phyloP scores from a whole-genome alignment of 2,113 vertebrate species.

The Daphoenositta chrysoptera region DNA sequence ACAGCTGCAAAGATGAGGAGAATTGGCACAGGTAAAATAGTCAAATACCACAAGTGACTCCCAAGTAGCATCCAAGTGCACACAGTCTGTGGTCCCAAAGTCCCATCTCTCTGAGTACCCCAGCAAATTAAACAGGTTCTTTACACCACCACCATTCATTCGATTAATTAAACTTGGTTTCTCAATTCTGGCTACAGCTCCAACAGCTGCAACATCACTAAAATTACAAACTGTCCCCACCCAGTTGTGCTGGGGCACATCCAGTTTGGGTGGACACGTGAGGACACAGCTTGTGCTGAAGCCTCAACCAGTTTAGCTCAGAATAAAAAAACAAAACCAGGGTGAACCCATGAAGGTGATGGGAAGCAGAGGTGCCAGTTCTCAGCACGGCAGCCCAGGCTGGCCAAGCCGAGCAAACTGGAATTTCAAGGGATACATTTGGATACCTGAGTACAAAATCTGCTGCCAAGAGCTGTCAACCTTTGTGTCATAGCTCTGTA shows the following conservation, averaged over 20 bases:
- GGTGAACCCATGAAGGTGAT: fast-evolving
- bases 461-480: neutral
- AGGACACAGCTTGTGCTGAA: neutral
- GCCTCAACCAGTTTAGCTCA: neutral
- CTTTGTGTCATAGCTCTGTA: neutral
- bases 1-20: neutral
- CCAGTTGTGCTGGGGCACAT: neutral
- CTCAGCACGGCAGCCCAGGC: neutral
- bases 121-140: fast-evolving
- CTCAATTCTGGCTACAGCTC: neutral
- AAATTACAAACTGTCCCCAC: neutral
- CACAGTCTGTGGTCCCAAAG: neutral
- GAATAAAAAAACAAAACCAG: neutral
- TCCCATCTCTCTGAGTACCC: neutral
- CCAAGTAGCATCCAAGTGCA: neutral
- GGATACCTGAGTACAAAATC: neutral
- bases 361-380: neutral
- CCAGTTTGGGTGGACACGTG: neutral
- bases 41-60: neutral
- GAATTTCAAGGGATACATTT: neutral
- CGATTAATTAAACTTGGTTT: neutral
- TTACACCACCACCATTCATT: neutral
- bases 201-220: neutral
- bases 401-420: neutral
- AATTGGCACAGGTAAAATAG: neutral